Evolutionary conservation across 2,797 vertebrate species (phyloP).

Genomic region (Brachyrhaphis roseni): DNA sequence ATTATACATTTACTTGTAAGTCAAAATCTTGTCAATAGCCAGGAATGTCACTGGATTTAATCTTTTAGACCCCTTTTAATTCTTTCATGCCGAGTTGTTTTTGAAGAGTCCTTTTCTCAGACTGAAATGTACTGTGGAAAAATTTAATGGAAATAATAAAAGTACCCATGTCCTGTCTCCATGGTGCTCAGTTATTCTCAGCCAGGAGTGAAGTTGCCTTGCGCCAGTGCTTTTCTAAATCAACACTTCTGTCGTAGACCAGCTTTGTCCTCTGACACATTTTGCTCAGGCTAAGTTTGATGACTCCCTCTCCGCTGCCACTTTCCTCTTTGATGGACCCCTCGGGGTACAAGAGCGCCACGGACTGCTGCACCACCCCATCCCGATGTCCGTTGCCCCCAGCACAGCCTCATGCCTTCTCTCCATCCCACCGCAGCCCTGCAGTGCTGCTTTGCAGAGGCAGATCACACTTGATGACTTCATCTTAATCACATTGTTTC

Average conservation of each 20-base stretch:
- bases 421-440: constrained; percentile 31
- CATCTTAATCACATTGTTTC: constrained; percentile 80
- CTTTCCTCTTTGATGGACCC: constrained; percentile 67
- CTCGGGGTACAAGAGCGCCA: constrained; percentile 69
- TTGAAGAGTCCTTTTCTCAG: constrained; percentile 61
- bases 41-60: constrained; percentile 59
- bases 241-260: constrained; percentile 56
- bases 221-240: constrained; percentile 75
- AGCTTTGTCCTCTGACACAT: constrained; percentile 60
- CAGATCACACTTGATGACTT: constrained; percentile 79
- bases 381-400: constrained; percentile 58
- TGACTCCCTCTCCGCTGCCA: constrained; percentile 81
- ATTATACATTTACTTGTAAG: constrained; percentile 2
- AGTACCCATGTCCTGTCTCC: constrained; percentile 50
- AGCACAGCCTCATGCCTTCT: constrained; percentile 41
- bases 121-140: constrained; percentile 68
- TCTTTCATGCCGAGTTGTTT: constrained; percentile 71
- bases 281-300: constrained; percentile 73
- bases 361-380: constrained; percentile 71
- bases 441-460: constrained; percentile 57
- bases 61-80: constrained; percentile 62
- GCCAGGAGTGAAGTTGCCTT: constrained; percentile 55
- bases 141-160: constrained; percentile 65
- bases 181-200: constrained; percentile 59
- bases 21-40: constrained; percentile 33